Evolutionary conservation across 2,888 invertebrate genomes (phyloP), one percentile per base, ranked within the genome.

Genomic region (Xestia c-nigrum): DNA sequence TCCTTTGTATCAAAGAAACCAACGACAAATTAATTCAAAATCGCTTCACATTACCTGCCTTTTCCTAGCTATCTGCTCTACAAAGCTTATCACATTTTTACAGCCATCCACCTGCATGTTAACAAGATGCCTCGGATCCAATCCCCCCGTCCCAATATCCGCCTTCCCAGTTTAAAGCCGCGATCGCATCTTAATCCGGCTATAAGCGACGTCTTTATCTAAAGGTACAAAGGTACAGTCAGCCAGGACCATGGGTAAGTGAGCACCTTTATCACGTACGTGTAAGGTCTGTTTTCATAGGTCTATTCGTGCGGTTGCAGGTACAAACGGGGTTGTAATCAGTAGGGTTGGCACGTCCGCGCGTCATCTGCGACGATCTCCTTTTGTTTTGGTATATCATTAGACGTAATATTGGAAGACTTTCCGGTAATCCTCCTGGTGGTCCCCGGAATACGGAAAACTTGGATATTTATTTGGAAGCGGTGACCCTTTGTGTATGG

Each of bases 181-280:
- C 83, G 91, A 93, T 93, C 90, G 91, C 89, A 91, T 92, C 94
- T 93, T 94, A 94, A 94, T 94, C 93, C 91, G 57, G 89, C 91
- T 85, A 93, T 93, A 93, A 91, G 90, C 78, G 89, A 92, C 87
- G 90, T 89, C 92, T 92, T 91, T 92, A 92, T 91, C 91, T 89
- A 63, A 80, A 80, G 74, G 83, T 72, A 80, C 85, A 63, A 80
- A 80, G 74, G 83, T 72, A 80, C 85, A 86, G 50, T 9, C 65
- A 65, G 21, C 47, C 50, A 40, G 40, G 1, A 21, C 5, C 12
- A 16, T 38, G 12, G 12, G 24, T 16, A 14, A 14, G 12, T 10
- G 5, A 24, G n/a, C 55, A 3, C 6, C 43, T 57, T 65, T 78
- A 50, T 46, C 16, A 19, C 43, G 10, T 38, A 66, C 43, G 10